Conservation (phyloP, 2,113 vertebrate species). For the Gobiocypris rarus region DNA sequence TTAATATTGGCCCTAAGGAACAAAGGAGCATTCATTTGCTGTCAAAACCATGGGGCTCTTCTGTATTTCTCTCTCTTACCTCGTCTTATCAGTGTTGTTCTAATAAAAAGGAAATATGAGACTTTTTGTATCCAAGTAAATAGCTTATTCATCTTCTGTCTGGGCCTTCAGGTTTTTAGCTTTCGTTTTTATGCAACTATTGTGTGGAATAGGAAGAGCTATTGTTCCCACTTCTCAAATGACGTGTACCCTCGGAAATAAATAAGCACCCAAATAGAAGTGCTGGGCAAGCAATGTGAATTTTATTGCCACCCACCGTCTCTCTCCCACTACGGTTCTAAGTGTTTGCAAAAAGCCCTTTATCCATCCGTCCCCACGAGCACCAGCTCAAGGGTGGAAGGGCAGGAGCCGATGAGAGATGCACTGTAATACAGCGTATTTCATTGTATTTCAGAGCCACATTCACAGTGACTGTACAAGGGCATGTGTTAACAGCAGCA, state of each 20-base stretch:
- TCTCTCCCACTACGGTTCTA: slow-evolving; percentile 26
- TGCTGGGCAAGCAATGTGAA: slow-evolving; percentile 25
- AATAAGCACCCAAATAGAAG: slow-evolving; percentile 33
- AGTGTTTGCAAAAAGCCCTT: slow-evolving; percentile 30
- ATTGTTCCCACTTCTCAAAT: slow-evolving; percentile 42
- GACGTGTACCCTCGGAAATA: not conserved
- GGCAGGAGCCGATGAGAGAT: slow-evolving; percentile 12
- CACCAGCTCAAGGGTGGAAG: slow-evolving; percentile 16
- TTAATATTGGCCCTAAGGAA: not conserved
- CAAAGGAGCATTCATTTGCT: slow-evolving; percentile 29
- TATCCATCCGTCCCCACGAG: slow-evolving; percentile 27
- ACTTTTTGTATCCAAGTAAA: not conserved
- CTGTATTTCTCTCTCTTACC: not conserved
- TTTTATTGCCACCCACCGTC: slow-evolving; percentile 8
- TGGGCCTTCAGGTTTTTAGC: not conserved
- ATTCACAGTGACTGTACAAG: not conserved
- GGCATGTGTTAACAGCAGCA: not conserved
- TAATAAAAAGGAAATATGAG: slow-evolving; percentile 3
- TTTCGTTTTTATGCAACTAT: not conserved
- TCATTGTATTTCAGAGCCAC: not conserved
- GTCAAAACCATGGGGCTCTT: not conserved
- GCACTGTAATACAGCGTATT: not conserved
- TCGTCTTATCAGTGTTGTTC: not conserved
- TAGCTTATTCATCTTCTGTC: slow-evolving; percentile 31
- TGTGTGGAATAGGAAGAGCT: not conserved